Conservation (phyloP, 2,113 vertebrate genomes). For the Panthera leo region DNA sequence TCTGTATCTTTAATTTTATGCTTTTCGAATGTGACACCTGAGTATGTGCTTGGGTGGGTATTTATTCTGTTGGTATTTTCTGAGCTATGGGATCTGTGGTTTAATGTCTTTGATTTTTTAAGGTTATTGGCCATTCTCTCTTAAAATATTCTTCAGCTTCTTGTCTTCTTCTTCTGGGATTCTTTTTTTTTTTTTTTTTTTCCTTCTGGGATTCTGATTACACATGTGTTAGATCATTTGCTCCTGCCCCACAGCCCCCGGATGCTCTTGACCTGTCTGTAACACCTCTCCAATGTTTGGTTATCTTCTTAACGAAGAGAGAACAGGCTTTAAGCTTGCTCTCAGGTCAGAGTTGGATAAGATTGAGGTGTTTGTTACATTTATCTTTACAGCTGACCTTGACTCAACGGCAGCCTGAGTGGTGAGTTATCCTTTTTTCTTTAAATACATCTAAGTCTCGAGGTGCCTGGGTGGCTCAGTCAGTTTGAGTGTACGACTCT, state of each 20-base stretch:
- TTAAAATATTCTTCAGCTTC: not conserved
- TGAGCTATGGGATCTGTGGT: not conserved
- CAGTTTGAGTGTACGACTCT: too few species aligned
- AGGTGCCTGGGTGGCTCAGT: too few species aligned
- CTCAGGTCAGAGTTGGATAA: not conserved
- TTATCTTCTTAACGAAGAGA: not conserved
- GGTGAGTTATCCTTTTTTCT: not conserved
- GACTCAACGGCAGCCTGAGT: not conserved
- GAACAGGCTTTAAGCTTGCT: not conserved
- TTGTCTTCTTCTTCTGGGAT: not conserved
- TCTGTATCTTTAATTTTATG: not conserved
- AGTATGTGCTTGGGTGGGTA: not conserved
- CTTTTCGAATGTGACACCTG: not conserved
- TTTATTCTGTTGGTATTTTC: not conserved
- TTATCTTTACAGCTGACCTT: not conserved
- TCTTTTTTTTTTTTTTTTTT: not conserved
- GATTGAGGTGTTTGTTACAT: not conserved
- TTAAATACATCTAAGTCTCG: not conserved
- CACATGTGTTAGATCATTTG: not conserved
- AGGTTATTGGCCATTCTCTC: not conserved
- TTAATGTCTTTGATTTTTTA: not conserved
- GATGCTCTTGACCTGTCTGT: not conserved
- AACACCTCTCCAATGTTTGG: not conserved
- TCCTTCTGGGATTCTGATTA: not conserved
- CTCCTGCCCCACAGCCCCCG: not conserved